Base-by-base conservation (phyloP, 2,797 vertebrate genomes). In the Lepilemur septentrionalis region DNA sequence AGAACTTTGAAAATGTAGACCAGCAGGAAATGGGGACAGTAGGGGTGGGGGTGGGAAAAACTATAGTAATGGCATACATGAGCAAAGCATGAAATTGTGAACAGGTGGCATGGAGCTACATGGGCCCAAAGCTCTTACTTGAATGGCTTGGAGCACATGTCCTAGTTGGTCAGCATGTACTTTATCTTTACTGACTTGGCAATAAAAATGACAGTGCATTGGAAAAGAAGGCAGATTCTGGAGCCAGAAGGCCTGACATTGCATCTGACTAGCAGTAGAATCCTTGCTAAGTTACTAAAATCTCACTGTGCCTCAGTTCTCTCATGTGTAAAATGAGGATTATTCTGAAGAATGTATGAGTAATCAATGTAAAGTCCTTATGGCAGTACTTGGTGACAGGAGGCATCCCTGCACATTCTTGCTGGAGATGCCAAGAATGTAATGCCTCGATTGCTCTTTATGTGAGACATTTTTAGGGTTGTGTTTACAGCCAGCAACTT, bases 1-100 rank as follows among this genome's bases (percentile, higher is more conserved):
- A 52, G 55, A 70, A 96, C 32, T 79, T 72, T 57, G 23, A 43
- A 84, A 93, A 63, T 32, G 22, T 65, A 41, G 38, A 59, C 12
- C 15, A 55, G 13, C 3, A 70, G 18, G 13, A 65, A 57, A 65
- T 14, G 7, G 15, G 20, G 43, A 52, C 10, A 35, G 1, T 3
- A 2, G 22, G 5, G 5, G 50, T 12, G 28, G 22, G 22, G 4
- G 11, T 4, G 1, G 5, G 38, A 46, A 20, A 35, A 28, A 48
- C 55, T 80, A 11, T 11, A 80, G 48, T 50, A 41, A 52, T 12
- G 18, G n/a, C 76, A 46, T 4, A 32, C 43, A 61, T 30, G 43
- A 92, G 43, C 23, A 43, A 35, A 80, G 22, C 38, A 65, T 1
- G 1, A 38, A 70, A 43, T 43, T 73, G 17, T 28, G 86, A 73